These are phyloP conservation scores for Bubo scandiacus DNA, from an alignment of 2,113 vertebrate species.

Conservation along the genomic window DNA sequence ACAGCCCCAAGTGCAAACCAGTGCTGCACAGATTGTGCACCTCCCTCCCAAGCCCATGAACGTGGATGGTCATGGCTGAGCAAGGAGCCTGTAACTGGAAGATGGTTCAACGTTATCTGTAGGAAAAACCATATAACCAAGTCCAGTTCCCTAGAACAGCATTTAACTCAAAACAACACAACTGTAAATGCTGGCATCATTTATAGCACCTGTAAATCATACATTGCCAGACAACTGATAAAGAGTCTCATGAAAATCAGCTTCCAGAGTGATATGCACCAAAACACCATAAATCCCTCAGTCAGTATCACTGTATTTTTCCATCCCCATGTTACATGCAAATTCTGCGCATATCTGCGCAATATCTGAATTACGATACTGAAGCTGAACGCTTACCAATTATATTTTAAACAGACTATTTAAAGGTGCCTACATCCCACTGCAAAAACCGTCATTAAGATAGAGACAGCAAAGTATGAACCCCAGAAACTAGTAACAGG, in stretches of 20 bases:
- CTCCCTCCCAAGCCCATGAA: background rate
- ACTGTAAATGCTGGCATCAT: background rate
- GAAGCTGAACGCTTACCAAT: background rate
- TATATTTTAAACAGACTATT: conserved; percentile 6
- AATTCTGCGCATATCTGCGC: background rate
- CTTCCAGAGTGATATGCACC: background rate
- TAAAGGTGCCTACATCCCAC: background rate
- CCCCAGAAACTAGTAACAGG: background rate
- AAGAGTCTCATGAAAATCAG: background rate
- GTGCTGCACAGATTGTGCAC: background rate
- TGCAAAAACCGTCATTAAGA: background rate
- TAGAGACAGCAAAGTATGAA: background rate
- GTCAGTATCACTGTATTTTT: background rate
- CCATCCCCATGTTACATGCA: background rate
- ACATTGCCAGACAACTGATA: background rate
- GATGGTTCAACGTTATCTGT: background rate
- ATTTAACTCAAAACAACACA: background rate
- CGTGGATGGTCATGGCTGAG: rapidly evolving
- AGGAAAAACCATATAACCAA: background rate
- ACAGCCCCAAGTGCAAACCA: background rate
- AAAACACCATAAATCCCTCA: background rate
- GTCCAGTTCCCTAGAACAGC: background rate
- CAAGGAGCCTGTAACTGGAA: background rate
- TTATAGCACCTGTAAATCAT: background rate
- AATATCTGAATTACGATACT: background rate